Percentiles rank a stretch among this genome's conserved stretches.
Conservation (phyloP, 2,113 vertebrate genomes). For the Pavo muticus region DNA sequence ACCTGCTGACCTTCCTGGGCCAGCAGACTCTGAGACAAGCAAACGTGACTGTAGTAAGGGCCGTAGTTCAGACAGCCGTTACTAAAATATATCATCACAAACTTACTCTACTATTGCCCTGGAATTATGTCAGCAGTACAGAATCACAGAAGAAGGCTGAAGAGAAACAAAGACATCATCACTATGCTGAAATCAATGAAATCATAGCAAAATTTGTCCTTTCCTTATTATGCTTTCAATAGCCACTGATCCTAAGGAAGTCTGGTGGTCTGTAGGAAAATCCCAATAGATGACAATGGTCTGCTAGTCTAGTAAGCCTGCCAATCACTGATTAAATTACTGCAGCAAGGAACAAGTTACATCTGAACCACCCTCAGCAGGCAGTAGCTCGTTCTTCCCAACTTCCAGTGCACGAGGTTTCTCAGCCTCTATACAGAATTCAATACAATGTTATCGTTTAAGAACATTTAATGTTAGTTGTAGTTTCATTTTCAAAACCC, state of each 20-base stretch:
- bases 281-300: neutral
- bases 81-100: neutral
- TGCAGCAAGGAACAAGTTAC: neutral
- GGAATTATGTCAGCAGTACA: neutral
- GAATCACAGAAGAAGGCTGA: neutral
- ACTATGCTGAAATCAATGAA: neutral
- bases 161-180: neutral
- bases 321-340: neutral
- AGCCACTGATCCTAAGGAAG: neutral
- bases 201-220: accelerated
- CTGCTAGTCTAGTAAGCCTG: neutral
- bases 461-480: neutral
- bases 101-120: neutral
- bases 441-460: neutral
- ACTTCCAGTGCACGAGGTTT: neutral
- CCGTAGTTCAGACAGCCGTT: neutral
- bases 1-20: constrained; percentile 43
- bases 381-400: neutral
- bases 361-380: neutral
- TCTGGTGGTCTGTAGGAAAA: neutral
- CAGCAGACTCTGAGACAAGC: neutral
- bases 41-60: neutral
- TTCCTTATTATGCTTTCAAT: neutral
- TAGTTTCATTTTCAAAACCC: neutral
- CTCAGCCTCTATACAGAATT: neutral